Evolutionary conservation across 1,140 invertebrate genomes (phyloP).

Genomic region (Danaus plexippus): DNA sequence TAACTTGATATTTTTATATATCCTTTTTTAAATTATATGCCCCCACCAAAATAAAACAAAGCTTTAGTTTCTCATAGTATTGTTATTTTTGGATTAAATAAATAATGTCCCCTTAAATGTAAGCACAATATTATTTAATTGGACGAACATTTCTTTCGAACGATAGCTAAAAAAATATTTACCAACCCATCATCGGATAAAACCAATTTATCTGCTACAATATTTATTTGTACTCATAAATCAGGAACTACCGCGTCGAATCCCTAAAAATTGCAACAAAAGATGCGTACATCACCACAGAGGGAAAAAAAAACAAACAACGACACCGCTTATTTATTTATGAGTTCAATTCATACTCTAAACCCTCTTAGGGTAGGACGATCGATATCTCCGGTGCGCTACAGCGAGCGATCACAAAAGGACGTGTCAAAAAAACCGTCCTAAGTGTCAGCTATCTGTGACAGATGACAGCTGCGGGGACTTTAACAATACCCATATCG

Average conservation of each 20-base stretch:
- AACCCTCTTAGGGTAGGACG: constrained; percentile 51
- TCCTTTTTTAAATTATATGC: too few species aligned
- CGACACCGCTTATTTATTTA: constrained; percentile 68
- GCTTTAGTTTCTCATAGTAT: too few species aligned
- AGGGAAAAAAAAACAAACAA: constrained; percentile 59
- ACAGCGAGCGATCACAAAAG: constrained; percentile 51
- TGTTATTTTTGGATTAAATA: too few species aligned
- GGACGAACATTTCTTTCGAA: constrained; percentile 22
- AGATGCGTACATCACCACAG: constrained; percentile 48
- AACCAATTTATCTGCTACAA: constrained; percentile 33
- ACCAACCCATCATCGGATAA: constrained; percentile 26
- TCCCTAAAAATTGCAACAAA: constrained; percentile 48
- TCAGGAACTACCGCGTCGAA: constrained; percentile 45
- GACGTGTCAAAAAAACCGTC: constrained; percentile 55
- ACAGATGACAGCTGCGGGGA: constrained; percentile 63
- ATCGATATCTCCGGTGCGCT: constrained; percentile 58
- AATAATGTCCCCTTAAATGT: too few species aligned
- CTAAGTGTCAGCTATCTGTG: constrained; percentile 61
- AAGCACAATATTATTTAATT: constrained; percentile 12
- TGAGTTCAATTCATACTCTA: constrained; percentile 59
- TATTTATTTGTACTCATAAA: constrained; percentile 54
- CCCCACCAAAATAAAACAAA: too few species aligned
- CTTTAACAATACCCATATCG: constrained; percentile 54
- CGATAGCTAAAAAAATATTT: constrained; percentile 30
- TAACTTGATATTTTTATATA: too few species aligned